Conservation (phyloP, 2,113 vertebrate species). For the Myrmophylax atrothorax region DNA sequence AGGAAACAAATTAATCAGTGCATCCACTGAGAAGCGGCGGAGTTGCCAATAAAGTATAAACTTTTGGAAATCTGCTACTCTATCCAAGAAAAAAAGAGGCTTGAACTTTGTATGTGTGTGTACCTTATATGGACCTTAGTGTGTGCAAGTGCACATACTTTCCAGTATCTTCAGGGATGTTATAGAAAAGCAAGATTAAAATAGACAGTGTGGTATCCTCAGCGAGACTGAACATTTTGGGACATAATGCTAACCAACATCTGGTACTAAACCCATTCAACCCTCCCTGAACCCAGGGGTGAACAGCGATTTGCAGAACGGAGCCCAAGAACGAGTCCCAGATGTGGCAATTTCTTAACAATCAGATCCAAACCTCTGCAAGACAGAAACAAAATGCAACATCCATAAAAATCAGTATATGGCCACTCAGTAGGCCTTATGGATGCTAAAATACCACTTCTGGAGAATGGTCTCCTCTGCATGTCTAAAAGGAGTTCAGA, state of each 20-base stretch:
- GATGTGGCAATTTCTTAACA: background rate
- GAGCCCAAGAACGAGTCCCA: background rate
- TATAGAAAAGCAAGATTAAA: background rate
- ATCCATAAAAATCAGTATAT: background rate
- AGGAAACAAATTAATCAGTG: background rate
- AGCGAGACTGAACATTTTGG: background rate
- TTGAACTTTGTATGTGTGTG: background rate
- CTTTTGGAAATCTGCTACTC: background rate
- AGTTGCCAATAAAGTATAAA: background rate
- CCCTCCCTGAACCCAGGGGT: background rate
- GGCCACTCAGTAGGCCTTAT: background rate
- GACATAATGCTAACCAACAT: background rate
- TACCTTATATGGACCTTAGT: too few relatives aligned
- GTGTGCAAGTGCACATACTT: background rate
- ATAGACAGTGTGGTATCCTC: background rate
- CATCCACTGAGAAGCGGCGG: background rate
- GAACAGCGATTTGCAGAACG: fast-evolving
- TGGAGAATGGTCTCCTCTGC: background rate
- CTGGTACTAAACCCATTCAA: background rate
- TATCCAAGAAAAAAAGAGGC: background rate
- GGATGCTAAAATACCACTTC: background rate
- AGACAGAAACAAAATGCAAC: background rate
- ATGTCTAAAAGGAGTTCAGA: fast-evolving
- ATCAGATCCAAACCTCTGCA: background rate
- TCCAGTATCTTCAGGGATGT: background rate